These are phyloP conservation scores for Meliscaeva auricollis DNA, from an alignment of 2,888 invertebrate genomes.

Conservation along the genomic window DNA sequence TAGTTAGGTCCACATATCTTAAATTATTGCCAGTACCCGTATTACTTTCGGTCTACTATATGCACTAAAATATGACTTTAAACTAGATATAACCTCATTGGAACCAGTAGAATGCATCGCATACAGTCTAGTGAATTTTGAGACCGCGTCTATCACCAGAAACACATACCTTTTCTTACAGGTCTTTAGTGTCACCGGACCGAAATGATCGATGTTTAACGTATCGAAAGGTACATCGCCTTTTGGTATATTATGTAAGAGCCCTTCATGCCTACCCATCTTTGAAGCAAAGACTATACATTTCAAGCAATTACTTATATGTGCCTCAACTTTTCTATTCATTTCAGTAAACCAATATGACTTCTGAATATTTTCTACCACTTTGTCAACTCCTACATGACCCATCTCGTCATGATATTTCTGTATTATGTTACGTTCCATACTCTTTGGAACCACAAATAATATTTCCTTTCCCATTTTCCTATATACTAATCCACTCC, in stretches of 20 bases:
- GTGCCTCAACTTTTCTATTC: not conserved
- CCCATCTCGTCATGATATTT: slow-evolving; percentile 12
- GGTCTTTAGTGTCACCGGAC: slow-evolving; percentile 11
- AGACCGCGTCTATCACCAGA: slow-evolving; percentile 19
- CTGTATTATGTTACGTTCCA: slow-evolving; percentile 14
- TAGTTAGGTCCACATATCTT: no score
- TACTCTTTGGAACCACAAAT: not conserved
- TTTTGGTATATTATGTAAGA: not conserved
- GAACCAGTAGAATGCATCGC: slow-evolving; percentile 12
- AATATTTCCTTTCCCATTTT: not conserved
- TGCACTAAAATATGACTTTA: slow-evolving; percentile 9
- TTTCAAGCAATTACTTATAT: not conserved
- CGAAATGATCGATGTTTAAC: slow-evolving; percentile 20
- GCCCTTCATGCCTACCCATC: not conserved
- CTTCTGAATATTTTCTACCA: not conserved
- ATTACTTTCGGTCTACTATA: slow-evolving; percentile 19
- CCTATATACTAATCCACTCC: slow-evolving; percentile 1
- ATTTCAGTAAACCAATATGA: not conserved
- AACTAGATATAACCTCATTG: slow-evolving; percentile 13
- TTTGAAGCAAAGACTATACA: not conserved
- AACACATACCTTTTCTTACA: not conserved
- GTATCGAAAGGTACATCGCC: no score
- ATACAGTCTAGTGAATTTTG: slow-evolving; percentile 30
- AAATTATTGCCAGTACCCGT: no score
- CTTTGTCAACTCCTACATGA: not conserved